These are phyloP conservation scores for Dasyurus viverrinus DNA, from an alignment of 2,113 vertebrate genomes.

Conservation along the genomic window DNA sequence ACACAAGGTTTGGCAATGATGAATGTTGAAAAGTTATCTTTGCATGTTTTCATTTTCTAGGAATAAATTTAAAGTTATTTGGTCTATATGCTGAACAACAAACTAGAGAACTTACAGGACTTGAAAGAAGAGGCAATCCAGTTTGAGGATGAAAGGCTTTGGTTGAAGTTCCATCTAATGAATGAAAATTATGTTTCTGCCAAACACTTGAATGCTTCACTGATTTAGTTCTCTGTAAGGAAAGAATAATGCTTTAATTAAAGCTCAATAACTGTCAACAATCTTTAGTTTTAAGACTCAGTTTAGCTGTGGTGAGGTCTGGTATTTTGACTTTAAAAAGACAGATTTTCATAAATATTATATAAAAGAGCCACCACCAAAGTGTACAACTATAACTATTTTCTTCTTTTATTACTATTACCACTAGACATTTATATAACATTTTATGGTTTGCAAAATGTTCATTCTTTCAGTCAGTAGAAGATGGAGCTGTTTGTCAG, in stretches of 20 bases:
- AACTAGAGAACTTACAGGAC: constrained; percentile 89
- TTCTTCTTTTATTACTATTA: neutral
- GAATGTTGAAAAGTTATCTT: too few species aligned
- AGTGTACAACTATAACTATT: neutral
- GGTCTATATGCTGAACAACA: constrained; percentile 8
- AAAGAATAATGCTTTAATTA: constrained; percentile 63
- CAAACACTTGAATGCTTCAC: constrained; percentile 91
- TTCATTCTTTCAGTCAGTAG: neutral
- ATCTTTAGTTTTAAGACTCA: neutral
- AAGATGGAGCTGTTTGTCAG: neutral
- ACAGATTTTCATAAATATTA: neutral
- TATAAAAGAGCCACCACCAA: constrained; percentile 17
- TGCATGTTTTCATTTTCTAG: too few species aligned
- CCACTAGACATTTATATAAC: neutral
- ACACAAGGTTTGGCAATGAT: too few species aligned
- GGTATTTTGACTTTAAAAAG: constrained; percentile 34
- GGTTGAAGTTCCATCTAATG: constrained; percentile 92
- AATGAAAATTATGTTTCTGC: constrained; percentile 93
- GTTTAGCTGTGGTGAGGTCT: neutral
- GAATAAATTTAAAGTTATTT: constrained; percentile 16
- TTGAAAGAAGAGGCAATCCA: constrained; percentile 97
- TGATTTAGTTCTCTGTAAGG: constrained; percentile 84
- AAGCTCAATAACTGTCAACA: constrained; percentile 37
- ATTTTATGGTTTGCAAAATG: neutral
- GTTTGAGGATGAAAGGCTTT: constrained; percentile 98